A percentile compares a stretch with the other conserved stretches of the same genome.
Conservation (phyloP, 2,113 vertebrate genomes). For the Chlorodrepanis virens region DNA sequence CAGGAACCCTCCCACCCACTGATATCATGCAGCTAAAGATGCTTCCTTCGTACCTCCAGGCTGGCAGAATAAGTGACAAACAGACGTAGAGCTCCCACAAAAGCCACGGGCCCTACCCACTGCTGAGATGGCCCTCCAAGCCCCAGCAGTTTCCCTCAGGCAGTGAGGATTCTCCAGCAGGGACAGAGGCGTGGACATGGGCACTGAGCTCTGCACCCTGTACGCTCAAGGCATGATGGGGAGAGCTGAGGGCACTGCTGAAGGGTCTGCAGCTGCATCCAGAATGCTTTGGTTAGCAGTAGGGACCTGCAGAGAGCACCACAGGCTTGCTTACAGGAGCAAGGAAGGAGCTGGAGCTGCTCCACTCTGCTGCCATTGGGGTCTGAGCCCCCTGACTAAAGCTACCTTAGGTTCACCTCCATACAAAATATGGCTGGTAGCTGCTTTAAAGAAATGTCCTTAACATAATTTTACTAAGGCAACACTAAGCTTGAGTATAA, state of each 20-base stretch:
- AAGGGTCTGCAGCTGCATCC: background rate
- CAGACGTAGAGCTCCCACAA: background rate
- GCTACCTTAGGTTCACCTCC: background rate
- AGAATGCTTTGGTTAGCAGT: background rate
- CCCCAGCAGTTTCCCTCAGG: rapidly evolving
- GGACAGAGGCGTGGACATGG: background rate
- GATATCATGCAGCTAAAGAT: rapidly evolving
- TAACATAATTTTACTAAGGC: background rate
- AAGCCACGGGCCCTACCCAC: background rate
- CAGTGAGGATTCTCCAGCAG: rapidly evolving
- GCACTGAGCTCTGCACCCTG: background rate
- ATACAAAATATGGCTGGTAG: background rate
- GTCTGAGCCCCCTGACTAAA: background rate
- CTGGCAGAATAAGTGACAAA: background rate
- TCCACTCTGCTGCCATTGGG: background rate
- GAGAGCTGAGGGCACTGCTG: rapidly evolving
- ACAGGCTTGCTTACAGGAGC: background rate
- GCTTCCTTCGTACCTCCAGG: rapidly evolving
- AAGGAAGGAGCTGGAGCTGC: background rate
- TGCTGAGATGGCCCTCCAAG: background rate
- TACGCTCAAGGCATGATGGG: rapidly evolving
- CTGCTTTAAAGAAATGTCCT: background rate
- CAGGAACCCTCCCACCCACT: background rate
- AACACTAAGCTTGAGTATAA: background rate
- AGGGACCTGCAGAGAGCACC: background rate